Evolutionary conservation across 2,113 vertebrate genomes (phyloP).

Genomic region (Thamnaconus septentrionalis): DNA sequence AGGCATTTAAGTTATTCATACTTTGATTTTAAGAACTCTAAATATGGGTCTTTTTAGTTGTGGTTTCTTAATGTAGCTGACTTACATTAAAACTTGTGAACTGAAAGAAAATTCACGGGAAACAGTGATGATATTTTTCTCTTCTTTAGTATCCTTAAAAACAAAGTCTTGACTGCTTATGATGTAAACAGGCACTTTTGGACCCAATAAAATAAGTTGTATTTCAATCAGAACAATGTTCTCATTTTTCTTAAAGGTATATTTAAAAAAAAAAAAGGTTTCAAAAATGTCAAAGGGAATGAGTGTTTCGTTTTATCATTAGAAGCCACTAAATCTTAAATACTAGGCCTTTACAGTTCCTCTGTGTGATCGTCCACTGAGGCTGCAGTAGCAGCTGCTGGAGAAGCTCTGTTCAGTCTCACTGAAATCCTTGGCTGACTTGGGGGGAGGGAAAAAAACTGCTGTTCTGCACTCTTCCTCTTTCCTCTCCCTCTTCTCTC

Average conservation of each 20-base stretch:
- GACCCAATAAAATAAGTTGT: conserved; percentile 65
- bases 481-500: conserved; percentile 6
- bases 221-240: conserved; percentile 1
- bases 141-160: too few species aligned
- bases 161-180: neutral
- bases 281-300: too few species aligned
- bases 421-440: too few species aligned
- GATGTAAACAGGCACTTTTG: neutral
- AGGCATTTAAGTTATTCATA: neutral
- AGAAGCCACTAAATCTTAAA: too few species aligned
- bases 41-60: conserved; percentile 46
- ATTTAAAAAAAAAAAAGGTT: too few species aligned
- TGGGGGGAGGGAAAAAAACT: too few species aligned
- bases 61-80: conserved; percentile 30
- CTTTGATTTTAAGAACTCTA: neutral
- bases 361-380: too few species aligned
- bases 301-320: too few species aligned
- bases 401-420: too few species aligned
- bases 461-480: conserved; percentile 14
- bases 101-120: neutral
- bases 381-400: too few species aligned
- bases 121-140: neutral
- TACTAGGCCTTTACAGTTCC: too few species aligned
- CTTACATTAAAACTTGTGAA: conserved; percentile 37
- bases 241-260: neutral